These are phyloP conservation scores for Ormyrus nitidulus DNA, from an alignment of 2,888 invertebrate species.

Conservation along the genomic window DNA sequence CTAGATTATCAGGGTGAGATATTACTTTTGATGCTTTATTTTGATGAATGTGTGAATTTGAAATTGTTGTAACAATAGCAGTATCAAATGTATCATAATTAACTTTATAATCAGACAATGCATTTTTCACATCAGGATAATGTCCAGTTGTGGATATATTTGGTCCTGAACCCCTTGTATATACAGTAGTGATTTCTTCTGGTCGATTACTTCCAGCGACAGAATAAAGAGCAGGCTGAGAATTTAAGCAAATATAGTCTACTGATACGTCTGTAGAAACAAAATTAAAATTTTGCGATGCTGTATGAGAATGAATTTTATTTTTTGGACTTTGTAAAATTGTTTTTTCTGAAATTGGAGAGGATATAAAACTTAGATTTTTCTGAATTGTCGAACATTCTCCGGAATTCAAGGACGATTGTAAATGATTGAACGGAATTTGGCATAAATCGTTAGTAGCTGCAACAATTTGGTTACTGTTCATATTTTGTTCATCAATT, in stretches of 20 bases:
- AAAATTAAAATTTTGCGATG: constrained; percentile 66
- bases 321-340: constrained; percentile 75
- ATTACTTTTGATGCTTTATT: constrained; percentile 67
- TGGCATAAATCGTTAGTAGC: constrained; percentile 77
- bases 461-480: constrained; percentile 75
- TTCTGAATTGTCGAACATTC: not conserved
- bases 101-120: constrained; percentile 75
- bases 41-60: constrained; percentile 67
- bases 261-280: constrained; percentile 63
- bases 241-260: constrained; percentile 76
- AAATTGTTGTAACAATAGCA: constrained; percentile 69
- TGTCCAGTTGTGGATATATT: constrained; percentile 77
- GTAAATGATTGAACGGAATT: constrained; percentile 76
- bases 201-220: constrained; percentile 84
- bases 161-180: constrained; percentile 82
- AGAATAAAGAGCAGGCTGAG: constrained; percentile 84
- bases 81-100: constrained; percentile 74
- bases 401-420: not conserved
- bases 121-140: constrained; percentile 84
- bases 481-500: constrained; percentile 54
- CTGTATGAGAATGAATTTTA: constrained; percentile 68
- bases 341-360: constrained; percentile 77
- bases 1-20: constrained; percentile 75
- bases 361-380: constrained; percentile 55
- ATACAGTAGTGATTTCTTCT: constrained; percentile 85